phyloP scores from a whole-genome alignment of 2,113 vertebrate genomes.

The Clarias batrachus region DNA sequence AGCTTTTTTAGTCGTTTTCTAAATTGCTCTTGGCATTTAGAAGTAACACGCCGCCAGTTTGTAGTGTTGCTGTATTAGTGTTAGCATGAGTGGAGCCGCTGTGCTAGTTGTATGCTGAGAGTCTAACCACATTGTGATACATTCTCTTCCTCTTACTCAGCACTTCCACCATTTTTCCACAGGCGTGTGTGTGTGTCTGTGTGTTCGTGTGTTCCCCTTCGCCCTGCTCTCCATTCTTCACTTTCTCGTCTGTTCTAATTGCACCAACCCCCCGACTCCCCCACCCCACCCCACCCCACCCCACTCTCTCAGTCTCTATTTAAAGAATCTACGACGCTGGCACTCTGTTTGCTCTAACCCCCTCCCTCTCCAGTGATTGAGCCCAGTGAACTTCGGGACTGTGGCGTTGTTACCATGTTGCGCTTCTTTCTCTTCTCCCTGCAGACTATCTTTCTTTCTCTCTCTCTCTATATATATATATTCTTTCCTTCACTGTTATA shows the following conservation, averaged over 20 bases:
- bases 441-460: neutral
- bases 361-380: slow-evolving; percentile 29
- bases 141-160: slow-evolving; percentile 28
- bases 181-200: slow-evolving; percentile 5
- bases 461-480: neutral
- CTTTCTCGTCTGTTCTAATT: neutral
- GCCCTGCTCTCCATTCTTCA: neutral
- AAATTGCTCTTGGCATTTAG: no score
- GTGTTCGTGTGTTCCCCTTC: neutral
- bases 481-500: neutral
- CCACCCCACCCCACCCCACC: neutral
- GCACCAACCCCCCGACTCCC: neutral
- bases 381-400: slow-evolving; percentile 7
- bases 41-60: neutral
- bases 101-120: neutral
- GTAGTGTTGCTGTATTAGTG: neutral
- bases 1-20: no score
- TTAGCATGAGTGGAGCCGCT: neutral
- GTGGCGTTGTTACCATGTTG: slow-evolving; percentile 43
- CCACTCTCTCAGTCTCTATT: slow-evolving; percentile 2
- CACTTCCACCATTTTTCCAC: slow-evolving; percentile 42
- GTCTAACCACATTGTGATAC: slow-evolving; percentile 39
- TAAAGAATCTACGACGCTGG: slow-evolving; percentile 39
- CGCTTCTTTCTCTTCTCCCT: slow-evolving; percentile 16
- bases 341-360: slow-evolving; percentile 48